Evolutionary conservation across 2,888 invertebrate genomes (phyloP).

Genomic region (Sarcophaga subvicina): DNA sequence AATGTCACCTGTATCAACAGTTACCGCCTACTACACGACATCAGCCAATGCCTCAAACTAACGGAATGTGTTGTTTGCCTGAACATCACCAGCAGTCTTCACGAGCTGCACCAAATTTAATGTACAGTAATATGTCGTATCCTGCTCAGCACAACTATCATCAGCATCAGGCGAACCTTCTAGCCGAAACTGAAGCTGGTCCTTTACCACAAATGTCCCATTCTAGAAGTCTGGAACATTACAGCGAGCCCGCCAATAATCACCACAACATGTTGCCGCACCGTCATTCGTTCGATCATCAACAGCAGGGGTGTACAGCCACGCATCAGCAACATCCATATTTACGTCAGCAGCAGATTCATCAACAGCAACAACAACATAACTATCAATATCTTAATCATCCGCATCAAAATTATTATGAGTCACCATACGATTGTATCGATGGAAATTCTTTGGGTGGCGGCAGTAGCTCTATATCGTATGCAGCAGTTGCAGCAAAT

Average conservation of each 20-base stretch:
- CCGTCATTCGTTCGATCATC: conserved; percentile 81
- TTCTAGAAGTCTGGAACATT: conserved; percentile 81
- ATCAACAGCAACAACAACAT: conserved; percentile 69
- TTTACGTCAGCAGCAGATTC: conserved; percentile 25
- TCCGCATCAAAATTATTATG: conserved; percentile 76
- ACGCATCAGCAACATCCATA: conserved; percentile 69
- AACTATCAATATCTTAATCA: conserved; percentile 51
- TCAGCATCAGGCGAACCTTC: conserved; percentile 61
- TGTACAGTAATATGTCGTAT: conserved; percentile 68
- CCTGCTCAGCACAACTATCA: conserved; percentile 71
- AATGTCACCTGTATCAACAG: conserved; percentile 41
- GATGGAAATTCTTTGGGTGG: conserved; percentile 77
- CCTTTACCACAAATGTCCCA: conserved; percentile 77
- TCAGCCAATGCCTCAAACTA: conserved; percentile 14
- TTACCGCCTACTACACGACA: conserved; percentile 26
- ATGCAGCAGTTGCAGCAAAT: conserved; percentile 77
- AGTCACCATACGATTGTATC: conserved; percentile 79
- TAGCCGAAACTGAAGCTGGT: conserved; percentile 51
- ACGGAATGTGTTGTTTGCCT: conserved; percentile 43
- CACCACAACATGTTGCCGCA: conserved; percentile 74
- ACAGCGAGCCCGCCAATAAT: conserved; percentile 76
- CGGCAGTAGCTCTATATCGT: conserved; percentile 74
- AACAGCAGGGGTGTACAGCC: conserved; percentile 74
- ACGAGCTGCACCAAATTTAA: conserved; percentile 70
- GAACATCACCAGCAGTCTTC: conserved; percentile 23